A percentile compares a stretch with the other conserved stretches of the same genome.
These are phyloP conservation scores for Ametastegia equiseti DNA, from an alignment of 2,888 invertebrate genomes.

Conservation along the genomic window DNA sequence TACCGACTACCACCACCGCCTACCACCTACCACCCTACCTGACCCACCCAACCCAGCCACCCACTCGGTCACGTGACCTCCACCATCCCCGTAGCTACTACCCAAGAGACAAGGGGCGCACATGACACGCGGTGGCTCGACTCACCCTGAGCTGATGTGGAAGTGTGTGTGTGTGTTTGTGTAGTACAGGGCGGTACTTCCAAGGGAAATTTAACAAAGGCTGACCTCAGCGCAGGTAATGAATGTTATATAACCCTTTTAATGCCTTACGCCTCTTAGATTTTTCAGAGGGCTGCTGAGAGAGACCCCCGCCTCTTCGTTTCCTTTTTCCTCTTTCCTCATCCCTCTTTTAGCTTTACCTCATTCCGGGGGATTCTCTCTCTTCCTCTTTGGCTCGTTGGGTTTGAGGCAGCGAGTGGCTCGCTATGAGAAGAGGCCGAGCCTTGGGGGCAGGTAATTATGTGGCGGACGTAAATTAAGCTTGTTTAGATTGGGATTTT, in stretches of 20 bases:
- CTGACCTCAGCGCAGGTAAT: slow-evolving; percentile 71
- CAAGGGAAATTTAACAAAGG: slow-evolving; percentile 74
- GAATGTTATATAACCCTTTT: slow-evolving; percentile 76
- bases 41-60: slow-evolving; percentile 50
- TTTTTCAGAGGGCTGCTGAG: slow-evolving; percentile 70
- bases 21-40: slow-evolving; percentile 22
- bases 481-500: slow-evolving; percentile 76
- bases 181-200: slow-evolving; percentile 57
- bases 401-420: neutral
- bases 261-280: slow-evolving; percentile 76
- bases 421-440: slow-evolving; percentile 51
- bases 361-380: slow-evolving; percentile 44
- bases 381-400: slow-evolving; percentile 54
- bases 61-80: slow-evolving; percentile 64
- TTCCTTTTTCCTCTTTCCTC: slow-evolving; percentile 57
- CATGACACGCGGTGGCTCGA: slow-evolving; percentile 35
- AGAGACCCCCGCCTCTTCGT: slow-evolving; percentile 51
- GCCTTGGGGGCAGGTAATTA: slow-evolving; percentile 74
- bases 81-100: slow-evolving; percentile 52
- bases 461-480: slow-evolving; percentile 76
- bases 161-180: neutral
- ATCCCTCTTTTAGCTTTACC: slow-evolving; percentile 55
- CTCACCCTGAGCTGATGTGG: neutral
- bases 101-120: slow-evolving; percentile 63
- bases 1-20: neutral